Percentiles rank a stretch among this genome's conserved stretches.
phyloP scores from a whole-genome alignment of 2,113 vertebrate genomes.

The Petrocephalus zakoni region DNA sequence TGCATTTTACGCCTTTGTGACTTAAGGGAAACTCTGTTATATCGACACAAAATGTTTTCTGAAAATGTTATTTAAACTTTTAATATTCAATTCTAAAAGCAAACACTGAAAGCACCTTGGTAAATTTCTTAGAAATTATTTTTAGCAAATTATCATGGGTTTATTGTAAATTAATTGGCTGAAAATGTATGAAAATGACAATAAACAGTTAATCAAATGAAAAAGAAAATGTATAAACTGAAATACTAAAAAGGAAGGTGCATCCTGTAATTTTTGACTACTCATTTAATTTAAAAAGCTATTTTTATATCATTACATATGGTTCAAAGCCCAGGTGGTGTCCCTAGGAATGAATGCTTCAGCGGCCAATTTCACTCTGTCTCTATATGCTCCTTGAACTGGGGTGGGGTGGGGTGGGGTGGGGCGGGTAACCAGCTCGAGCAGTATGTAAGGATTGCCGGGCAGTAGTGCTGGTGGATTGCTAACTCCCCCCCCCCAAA shows the following conservation, averaged over 20 bases:
- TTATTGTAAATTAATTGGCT: background rate
- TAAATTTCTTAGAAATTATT: background rate
- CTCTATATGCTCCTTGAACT: too few species aligned
- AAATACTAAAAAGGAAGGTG: background rate
- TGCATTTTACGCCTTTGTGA: background rate
- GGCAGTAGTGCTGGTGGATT: background rate
- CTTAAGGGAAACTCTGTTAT: background rate
- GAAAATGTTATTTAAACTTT: background rate
- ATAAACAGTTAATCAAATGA: background rate
- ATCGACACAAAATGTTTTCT: background rate
- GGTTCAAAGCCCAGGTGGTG: background rate
- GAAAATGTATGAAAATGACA: background rate
- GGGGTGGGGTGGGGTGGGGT: background rate
- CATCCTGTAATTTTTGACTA: background rate
- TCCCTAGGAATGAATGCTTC: background rate
- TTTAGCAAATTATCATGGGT: background rate
- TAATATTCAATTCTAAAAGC: background rate
- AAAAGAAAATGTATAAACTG: background rate
- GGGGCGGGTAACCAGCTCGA: background rate
- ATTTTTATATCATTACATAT: conserved; percentile 10
- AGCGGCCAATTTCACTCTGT: background rate
- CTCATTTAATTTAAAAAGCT: background rate
- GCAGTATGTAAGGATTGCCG: background rate
- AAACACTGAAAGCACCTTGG: background rate
- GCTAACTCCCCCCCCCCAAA: background rate